phyloP scores from a whole-genome alignment of 2,888 invertebrate genomes.

The Drosophila quasianomalipes region DNA sequence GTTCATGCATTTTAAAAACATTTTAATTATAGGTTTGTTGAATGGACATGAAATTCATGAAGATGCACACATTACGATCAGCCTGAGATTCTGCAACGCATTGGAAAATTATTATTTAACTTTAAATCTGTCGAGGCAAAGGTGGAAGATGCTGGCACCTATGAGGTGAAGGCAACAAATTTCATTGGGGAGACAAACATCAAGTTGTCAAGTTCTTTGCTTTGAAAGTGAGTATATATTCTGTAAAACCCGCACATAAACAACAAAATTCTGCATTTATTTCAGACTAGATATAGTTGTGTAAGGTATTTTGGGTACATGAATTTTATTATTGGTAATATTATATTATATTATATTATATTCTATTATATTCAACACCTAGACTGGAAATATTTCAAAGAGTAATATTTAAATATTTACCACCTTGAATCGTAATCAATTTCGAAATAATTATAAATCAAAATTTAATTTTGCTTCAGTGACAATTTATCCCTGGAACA shows the following conservation, averaged over 20 bases:
- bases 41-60: conserved; percentile 93
- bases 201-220: conserved; percentile 94
- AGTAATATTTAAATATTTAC: background rate
- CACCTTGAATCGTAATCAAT: conserved; percentile 1
- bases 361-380: background rate
- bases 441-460: conserved; percentile 29
- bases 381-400: background rate
- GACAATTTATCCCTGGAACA: conserved; percentile 67
- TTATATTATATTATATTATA: background rate
- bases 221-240: conserved; percentile 91
- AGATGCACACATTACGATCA: conserved; percentile 93
- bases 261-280: background rate
- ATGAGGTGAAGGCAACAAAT: conserved; percentile 95
- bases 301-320: conserved; percentile 1
- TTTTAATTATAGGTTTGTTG: conserved; percentile 86
- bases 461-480: conserved; percentile 68
- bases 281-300: conserved; percentile 1
- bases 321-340: background rate
- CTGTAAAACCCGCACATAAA: background rate
- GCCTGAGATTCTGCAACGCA: conserved; percentile 90
- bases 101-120: conserved; percentile 93
- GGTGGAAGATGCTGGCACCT: conserved; percentile 95
- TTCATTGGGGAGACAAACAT: conserved; percentile 92
- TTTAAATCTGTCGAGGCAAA: conserved; percentile 92
- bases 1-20: too few species aligned